These are phyloP conservation scores for Columba guinea DNA, from an alignment of 2,797 vertebrate species.

Conservation along the genomic window DNA sequence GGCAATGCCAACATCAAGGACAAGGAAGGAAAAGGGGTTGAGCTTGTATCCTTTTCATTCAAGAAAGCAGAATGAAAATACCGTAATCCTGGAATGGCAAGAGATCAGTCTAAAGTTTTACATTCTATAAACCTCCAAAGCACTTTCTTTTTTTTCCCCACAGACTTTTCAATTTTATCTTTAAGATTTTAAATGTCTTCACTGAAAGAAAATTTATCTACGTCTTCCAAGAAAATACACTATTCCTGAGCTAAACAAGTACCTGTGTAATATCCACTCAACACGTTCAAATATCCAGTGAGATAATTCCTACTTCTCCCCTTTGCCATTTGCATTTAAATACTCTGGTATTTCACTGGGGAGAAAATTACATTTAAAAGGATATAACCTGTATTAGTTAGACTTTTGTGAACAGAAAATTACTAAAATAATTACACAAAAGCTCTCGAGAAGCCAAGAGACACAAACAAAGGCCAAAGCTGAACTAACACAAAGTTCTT, in stretches of 20 bases:
- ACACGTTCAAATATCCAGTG: slow-evolving; percentile 16
- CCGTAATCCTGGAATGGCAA: background rate
- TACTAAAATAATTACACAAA: slow-evolving; percentile 50
- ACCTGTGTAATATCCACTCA: background rate
- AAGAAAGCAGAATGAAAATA: background rate
- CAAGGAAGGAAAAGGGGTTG: background rate
- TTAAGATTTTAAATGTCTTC: slow-evolving; percentile 37
- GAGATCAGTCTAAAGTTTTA: background rate
- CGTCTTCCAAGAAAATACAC: background rate
- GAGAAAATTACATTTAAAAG: slow-evolving; percentile 27
- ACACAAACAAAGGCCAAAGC: background rate
- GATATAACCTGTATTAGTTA: slow-evolving; percentile 41
- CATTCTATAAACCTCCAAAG: background rate
- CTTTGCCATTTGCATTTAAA: slow-evolving; percentile 64
- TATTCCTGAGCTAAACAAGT: slow-evolving; percentile 46
- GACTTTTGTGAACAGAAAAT: slow-evolving; percentile 54
- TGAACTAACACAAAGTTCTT: background rate
- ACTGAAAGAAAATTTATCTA: slow-evolving; percentile 1
- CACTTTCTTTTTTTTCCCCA: background rate
- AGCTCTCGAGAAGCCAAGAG: slow-evolving; percentile 9
- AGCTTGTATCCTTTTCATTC: slow-evolving; percentile 8
- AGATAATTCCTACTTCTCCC: slow-evolving; percentile 19
- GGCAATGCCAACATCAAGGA: slow-evolving; percentile 16
- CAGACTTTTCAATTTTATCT: slow-evolving; percentile 6
- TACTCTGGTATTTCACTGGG: slow-evolving; percentile 57